Conservation (phyloP, 1,140 invertebrate genomes). For the Uloborus diversus region DNA sequence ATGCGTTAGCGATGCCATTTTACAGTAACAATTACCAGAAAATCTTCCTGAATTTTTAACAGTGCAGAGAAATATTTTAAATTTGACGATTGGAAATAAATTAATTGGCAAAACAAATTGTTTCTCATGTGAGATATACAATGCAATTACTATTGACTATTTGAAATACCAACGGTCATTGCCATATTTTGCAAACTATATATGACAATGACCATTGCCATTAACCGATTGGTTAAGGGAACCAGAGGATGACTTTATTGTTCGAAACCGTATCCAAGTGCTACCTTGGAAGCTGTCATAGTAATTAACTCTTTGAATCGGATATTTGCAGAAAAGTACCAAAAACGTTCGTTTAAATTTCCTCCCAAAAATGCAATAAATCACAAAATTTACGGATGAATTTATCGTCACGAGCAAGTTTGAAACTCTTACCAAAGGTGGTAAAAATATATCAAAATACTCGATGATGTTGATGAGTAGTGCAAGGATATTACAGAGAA, state of each 20-base stretch:
- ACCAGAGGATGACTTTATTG: constrained; percentile 34
- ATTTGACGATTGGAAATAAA: too few relatives aligned
- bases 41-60: too few relatives aligned
- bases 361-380: constrained; percentile 96
- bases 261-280: constrained; percentile 45
- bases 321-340: constrained; percentile 39
- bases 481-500: constrained; percentile 89
- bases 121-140: too few relatives aligned
- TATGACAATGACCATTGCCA: constrained; percentile 38
- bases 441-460: constrained; percentile 64
- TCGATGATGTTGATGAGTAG: constrained; percentile 89
- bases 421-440: constrained; percentile 54
- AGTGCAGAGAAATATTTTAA: too few relatives aligned
- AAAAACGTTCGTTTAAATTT: constrained; percentile 74
- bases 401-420: constrained; percentile 96
- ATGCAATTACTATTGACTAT: too few relatives aligned
- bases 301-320: constrained; percentile 10
- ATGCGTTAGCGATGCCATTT: too few relatives aligned
- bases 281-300: constrained; percentile 42
- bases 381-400: constrained; percentile 95
- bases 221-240: constrained; percentile 39
- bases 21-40: too few relatives aligned
- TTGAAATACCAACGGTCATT: too few relatives aligned
- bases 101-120: too few relatives aligned
- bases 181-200: too few relatives aligned